These are phyloP conservation scores for Globodera ellingtonae DNA, from an alignment of 1,140 invertebrate species.

Conservation along the genomic window DNA sequence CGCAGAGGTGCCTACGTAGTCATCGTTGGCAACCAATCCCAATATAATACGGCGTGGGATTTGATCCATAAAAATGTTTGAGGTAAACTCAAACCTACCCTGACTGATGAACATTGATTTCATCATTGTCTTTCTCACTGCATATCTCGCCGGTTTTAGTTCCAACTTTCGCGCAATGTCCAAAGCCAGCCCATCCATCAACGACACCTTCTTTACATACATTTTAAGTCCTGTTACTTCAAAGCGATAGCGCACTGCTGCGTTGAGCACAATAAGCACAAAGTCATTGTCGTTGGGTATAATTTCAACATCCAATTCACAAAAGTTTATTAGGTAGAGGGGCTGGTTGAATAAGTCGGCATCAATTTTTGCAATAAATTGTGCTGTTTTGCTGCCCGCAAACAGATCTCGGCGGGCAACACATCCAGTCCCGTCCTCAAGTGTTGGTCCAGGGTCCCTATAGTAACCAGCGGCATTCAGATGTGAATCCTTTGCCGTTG, in stretches of 20 bases:
- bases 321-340: too few species aligned
- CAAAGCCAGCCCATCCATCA: constrained; percentile 25
- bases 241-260: background rate
- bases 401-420: background rate
- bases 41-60: constrained; percentile 21
- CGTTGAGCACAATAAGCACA: background rate
- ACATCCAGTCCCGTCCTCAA: background rate
- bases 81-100: constrained; percentile 5
- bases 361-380: background rate
- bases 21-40: constrained; percentile 11
- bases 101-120: constrained; percentile 25
- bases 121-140: constrained; percentile 22
- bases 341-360: too few species aligned
- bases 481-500: constrained; percentile 5
- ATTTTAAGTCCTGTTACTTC: background rate
- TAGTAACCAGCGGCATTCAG: constrained; percentile 12
- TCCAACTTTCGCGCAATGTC: constrained; percentile 22
- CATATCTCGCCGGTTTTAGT: constrained; percentile 6
- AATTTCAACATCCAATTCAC: constrained; percentile 1
- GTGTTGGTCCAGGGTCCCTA: background rate
- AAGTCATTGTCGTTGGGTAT: constrained; percentile 1
- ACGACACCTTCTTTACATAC: constrained; percentile 4
- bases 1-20: constrained; percentile 3
- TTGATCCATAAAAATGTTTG: constrained; percentile 32
- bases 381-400: background rate